These are phyloP conservation scores for Malurus leucopterus DNA, from an alignment of 2,797 vertebrate species.

Conservation along the genomic window DNA sequence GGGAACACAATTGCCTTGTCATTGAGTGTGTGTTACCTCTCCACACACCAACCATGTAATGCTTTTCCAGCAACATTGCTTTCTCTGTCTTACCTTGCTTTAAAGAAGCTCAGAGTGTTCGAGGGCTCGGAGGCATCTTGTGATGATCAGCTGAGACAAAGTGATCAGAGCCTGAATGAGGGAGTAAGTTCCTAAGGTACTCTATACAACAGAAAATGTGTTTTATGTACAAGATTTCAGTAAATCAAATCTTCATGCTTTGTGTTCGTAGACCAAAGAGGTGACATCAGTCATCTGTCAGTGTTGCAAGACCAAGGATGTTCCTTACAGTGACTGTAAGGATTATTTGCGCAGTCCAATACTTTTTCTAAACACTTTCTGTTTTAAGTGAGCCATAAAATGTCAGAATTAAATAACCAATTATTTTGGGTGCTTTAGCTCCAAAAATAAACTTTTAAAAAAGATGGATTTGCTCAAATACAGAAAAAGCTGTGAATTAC, in stretches of 20 bases:
- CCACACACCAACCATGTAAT: fast-evolving
- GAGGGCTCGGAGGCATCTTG: background rate
- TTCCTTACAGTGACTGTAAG: background rate
- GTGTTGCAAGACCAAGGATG: background rate
- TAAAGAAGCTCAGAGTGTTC: background rate
- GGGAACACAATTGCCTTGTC: fast-evolving
- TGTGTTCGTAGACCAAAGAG: background rate
- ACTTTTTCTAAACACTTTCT: background rate
- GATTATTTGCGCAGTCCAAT: background rate
- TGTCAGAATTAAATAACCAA: background rate
- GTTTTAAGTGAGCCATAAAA: background rate
- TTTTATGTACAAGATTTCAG: background rate
- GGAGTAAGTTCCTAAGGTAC: background rate
- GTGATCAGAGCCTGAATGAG: background rate
- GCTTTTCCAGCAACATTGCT: fast-evolving
- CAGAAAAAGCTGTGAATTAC: background rate
- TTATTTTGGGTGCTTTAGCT: background rate
- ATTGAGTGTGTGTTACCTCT: background rate
- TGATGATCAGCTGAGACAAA: background rate
- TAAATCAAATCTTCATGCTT: background rate
- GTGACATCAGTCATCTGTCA: background rate
- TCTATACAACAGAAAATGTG: background rate
- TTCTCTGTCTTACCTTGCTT: background rate
- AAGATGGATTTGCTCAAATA: background rate
- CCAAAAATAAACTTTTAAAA: background rate